These are phyloP conservation scores for Escarpia spicata DNA, from an alignment of 2,888 invertebrate species.

Conservation along the genomic window DNA sequence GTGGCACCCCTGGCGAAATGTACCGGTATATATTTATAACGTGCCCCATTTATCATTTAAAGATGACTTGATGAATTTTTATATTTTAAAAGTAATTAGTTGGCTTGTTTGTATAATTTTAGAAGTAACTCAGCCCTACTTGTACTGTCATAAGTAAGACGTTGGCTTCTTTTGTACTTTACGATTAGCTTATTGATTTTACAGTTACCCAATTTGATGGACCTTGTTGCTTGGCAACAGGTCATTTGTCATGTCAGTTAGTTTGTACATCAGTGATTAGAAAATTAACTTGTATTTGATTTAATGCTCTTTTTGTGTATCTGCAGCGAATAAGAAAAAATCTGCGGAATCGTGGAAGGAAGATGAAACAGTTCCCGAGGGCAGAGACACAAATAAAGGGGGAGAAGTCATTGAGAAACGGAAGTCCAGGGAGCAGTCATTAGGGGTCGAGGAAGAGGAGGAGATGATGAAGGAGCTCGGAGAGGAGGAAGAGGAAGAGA, in stretches of 20 bases:
- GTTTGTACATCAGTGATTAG: background rate
- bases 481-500: constrained; percentile 17
- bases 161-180: background rate
- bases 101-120: background rate
- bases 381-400: background rate
- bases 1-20: too few species aligned
- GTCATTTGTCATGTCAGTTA: too few species aligned
- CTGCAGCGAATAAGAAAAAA: background rate
- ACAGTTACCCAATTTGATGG: background rate
- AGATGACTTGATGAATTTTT: too few species aligned
- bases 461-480: constrained; percentile 14
- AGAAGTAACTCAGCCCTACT: too few species aligned
- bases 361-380: background rate
- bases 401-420: background rate
- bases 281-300: background rate
- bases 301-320: background rate
- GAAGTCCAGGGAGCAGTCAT: constrained; percentile 32
- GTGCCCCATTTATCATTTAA: too few species aligned
- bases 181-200: background rate
- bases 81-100: background rate
- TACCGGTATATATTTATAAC: too few species aligned
- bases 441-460: constrained; percentile 27
- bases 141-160: background rate
- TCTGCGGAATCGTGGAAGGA: background rate
- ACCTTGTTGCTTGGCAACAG: too few species aligned